phyloP scores from a whole-genome alignment of 2,888 invertebrate genomes.

The Camponotus fellah region DNA sequence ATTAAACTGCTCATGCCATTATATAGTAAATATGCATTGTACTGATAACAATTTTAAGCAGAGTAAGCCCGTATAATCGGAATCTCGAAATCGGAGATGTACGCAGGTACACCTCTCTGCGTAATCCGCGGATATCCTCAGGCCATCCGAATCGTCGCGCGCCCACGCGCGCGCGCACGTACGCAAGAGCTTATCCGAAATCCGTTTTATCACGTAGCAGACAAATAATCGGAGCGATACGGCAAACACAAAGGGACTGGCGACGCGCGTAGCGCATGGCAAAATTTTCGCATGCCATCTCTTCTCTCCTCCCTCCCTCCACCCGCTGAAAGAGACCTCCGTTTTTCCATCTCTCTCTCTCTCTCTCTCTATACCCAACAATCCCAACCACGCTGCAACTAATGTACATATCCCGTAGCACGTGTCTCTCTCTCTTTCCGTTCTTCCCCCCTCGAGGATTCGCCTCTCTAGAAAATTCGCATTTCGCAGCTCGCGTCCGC shows the following conservation, averaged over 20 bases:
- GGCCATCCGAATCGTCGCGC: neutral
- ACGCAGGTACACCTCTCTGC: neutral
- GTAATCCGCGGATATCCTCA: neutral
- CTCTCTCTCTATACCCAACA: neutral
- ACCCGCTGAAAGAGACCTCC: no score
- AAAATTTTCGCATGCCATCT: slow-evolving; percentile 49
- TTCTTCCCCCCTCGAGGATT: neutral
- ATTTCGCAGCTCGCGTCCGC: neutral
- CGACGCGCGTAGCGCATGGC: slow-evolving; percentile 50
- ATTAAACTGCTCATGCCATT: neutral
- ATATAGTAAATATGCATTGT: neutral
- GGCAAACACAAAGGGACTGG: slow-evolving; percentile 47
- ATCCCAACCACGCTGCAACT: neutral
- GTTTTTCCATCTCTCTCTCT: neutral
- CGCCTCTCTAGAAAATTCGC: neutral
- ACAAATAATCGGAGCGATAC: slow-evolving; percentile 39
- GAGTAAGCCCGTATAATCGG: neutral
- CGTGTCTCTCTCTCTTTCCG: slow-evolving; percentile 26
- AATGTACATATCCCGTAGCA: slow-evolving; percentile 11
- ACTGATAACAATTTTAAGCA: neutral
- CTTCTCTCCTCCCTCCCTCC: neutral
- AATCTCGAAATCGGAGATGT: neutral
- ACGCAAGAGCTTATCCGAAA: neutral
- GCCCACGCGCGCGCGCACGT: neutral
- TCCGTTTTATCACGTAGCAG: neutral